Conservation (phyloP, 2,888 invertebrate genomes). For the Epinotia bilunana region DNA sequence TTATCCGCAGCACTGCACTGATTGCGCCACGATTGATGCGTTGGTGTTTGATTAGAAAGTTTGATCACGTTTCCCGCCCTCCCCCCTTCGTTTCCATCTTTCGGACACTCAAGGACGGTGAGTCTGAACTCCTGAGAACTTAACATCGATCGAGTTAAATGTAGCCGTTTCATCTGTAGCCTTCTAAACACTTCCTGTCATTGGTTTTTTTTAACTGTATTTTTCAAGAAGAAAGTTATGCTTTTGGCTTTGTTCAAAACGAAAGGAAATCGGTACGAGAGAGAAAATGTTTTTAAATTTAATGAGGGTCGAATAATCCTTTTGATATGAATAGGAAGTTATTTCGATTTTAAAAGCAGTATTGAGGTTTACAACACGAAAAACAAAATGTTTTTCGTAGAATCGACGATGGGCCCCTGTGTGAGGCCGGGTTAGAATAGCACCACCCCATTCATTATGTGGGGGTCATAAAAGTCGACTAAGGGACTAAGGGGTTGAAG, state of each 20-base stretch:
- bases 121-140: slow-evolving; percentile 9
- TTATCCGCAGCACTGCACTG: slow-evolving; percentile 18
- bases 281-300: neutral
- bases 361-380: neutral
- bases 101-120: neutral
- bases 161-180: neutral
- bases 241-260: neutral
- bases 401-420: too few relatives aligned
- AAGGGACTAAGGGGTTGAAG: too few relatives aligned
- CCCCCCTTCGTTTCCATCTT: neutral
- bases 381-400: too few relatives aligned
- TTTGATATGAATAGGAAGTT: neutral
- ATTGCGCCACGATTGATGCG: slow-evolving; percentile 25
- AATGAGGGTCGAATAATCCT: neutral
- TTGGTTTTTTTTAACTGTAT: slow-evolving; percentile 6
- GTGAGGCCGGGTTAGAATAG: too few relatives aligned
- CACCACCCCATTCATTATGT: too few relatives aligned
- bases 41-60: slow-evolving; percentile 20
- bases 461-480: too few relatives aligned
- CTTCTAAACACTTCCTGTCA: neutral
- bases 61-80: slow-evolving; percentile 20
- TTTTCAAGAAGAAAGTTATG: neutral
- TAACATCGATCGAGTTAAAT: slow-evolving; percentile 15
- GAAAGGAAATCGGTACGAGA: neutral
- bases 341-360: neutral